Evolutionary conservation across 2,888 invertebrate genomes (phyloP), one percentile per base, ranked within the genome.

Genomic region (Caradrina kadenii): DNA sequence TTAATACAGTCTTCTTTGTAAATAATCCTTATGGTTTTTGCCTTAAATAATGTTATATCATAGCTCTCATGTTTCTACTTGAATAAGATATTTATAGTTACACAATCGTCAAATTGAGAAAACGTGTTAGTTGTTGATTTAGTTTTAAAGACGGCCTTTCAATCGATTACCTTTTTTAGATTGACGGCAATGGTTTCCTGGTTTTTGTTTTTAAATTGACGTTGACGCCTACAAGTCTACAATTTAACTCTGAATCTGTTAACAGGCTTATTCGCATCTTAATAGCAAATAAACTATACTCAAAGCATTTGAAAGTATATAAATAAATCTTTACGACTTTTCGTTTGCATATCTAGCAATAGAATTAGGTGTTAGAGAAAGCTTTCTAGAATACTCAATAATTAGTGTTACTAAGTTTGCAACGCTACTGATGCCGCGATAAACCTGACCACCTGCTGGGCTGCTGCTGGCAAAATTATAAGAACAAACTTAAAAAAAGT

Each of bases 281-380:
- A 15, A 48, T 13, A 76, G 35, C 35, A 45, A 39, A 58, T 48
- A 67, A 48, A 68, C 7, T 35, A 64, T 58, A 54, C 26, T 42
- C 3, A 10, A 61, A 22, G 49, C 61, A 61, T 76, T 69, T 69
- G 79, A 72, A 79, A 75, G 73, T 75, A n/a, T 10, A 52, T 21
- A 45, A 45, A 73, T 72, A 62, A 63, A 67, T 68, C 52, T 65
- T 80, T 56, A 63, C 55, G 55, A 50, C 22, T 61, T 11, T 45
- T 62, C 59, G 60, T 68, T 80, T 68, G 61, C 53, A 68, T 75
- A 62, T 75, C 56, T 11, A 49, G 64, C 42, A 56, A 56, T 61
- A 52, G 56, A 68, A 68, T 62, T 39, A 49, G 66, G 59, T 55
- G 49, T 63, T 60, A 60, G 76, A 65, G 77, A 80, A 65, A 69